Conservation (phyloP, 2,888 invertebrate genomes). For the Ectemnius cavifrons region DNA sequence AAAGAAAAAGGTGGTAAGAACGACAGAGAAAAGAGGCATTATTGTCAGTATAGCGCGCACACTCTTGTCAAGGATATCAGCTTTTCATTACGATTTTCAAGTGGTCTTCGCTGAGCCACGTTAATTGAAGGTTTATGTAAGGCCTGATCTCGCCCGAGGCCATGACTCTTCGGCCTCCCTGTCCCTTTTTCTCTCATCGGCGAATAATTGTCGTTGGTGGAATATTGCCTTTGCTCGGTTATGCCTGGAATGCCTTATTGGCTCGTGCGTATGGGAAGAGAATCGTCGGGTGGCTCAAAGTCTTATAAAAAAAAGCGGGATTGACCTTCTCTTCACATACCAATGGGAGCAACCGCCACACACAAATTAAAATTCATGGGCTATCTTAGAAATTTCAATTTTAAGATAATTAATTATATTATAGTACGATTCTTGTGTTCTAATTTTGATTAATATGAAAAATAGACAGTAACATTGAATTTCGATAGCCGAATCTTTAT, state of each 20-base stretch:
- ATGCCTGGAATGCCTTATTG: constrained; percentile 29
- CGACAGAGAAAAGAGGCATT: constrained; percentile 17
- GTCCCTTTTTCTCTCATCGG: not conserved
- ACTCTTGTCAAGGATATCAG: constrained; percentile 53
- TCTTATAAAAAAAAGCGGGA: not conserved
- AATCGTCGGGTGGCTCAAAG: not conserved
- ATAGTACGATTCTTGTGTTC: no score
- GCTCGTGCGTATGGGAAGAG: not conserved
- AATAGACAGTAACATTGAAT: no score
- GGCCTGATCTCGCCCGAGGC: constrained; percentile 13
- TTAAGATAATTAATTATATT: no score
- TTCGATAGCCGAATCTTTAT: no score
- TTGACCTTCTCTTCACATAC: not conserved
- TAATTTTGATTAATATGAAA: no score
- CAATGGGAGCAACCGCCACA: not conserved
- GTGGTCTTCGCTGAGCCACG: constrained; percentile 11
- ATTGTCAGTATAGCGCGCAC: constrained; percentile 2
- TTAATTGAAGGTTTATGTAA: constrained; percentile 48
- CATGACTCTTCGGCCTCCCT: not conserved
- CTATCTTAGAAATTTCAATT: no score
- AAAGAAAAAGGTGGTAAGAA: constrained; percentile 48
- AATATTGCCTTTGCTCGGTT: constrained; percentile 31
- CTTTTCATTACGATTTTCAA: constrained; percentile 49
- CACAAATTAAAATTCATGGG: no score
- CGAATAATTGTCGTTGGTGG: constrained; percentile 33